Base-by-base conservation (phyloP, 2,888 invertebrate species). In the Hololepta plana region DNA sequence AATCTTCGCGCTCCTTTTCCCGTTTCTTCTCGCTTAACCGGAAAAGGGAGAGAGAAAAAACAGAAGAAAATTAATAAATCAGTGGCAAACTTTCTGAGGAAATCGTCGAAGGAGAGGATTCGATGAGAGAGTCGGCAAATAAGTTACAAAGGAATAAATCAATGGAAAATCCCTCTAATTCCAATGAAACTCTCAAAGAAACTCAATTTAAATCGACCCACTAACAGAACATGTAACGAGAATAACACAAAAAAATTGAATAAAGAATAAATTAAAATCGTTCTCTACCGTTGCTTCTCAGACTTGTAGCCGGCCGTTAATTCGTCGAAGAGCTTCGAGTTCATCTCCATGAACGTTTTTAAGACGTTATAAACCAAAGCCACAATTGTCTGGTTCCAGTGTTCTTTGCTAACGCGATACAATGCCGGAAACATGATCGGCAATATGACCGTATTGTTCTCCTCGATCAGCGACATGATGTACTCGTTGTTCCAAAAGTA, bases 401-500 rank as follows among this genome's bases (percentile, higher is more conserved):
- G 98, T 59, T 96, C 93, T 68, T 96, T 96, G 57, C 90, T 91
- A 60, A 93, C 93, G 53, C 90, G 85, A 64, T 98, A 98, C 49
- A 98, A 65, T 39, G 96, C 90, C 36, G 96, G 96, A 65, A 98
- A 98, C 93, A 98, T 96, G 45, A 98, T 95, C 43, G 96, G 96
- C 77, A 98, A 84, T 54, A 98, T 93, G 50, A 88, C 81, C 56
- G 82, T 77, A 56, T 90, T 93, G 62, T 96, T 96, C 57, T 98
- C 96, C 57, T 93, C 91, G 67, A 98, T 95, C 60, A 98, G 64
- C 37, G 91, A 91, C 79, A 96, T 81, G 50, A 98, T 91, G 61
- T 98, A 99, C 67, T 99, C 98, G 64, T 96, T 98, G 72, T 98
- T 98, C 96, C 96, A 98, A 62, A 90, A 95, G 64, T 93, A 98